Conservation (phyloP, 2,113 vertebrate species). For the Pedetes capensis region DNA sequence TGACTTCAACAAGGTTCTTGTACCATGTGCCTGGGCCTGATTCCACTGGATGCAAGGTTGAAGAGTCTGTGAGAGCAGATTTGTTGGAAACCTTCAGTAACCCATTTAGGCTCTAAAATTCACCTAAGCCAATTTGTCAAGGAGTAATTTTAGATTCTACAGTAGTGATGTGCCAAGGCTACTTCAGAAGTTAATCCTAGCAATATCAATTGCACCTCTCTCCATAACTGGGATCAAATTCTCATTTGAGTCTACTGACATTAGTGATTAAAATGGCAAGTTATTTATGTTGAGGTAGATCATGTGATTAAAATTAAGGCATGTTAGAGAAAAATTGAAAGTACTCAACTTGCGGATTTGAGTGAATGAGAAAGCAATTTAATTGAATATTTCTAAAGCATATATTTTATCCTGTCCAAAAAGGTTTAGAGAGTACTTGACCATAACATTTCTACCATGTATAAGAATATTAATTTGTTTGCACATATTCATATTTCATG, state of each 20-base stretch:
- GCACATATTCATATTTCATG: neutral
- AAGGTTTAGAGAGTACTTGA: neutral
- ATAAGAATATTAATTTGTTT: neutral
- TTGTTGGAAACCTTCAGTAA: neutral
- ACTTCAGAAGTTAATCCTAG: constrained; percentile 5
- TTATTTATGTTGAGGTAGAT: neutral
- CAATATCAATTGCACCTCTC: neutral
- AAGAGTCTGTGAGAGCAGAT: neutral
- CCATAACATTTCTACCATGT: neutral
- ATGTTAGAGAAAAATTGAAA: neutral
- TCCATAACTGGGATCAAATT: neutral
- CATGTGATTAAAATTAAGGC: neutral
- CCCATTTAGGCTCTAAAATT: neutral
- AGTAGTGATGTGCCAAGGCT: neutral
- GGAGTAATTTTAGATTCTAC: neutral
- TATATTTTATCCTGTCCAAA: neutral
- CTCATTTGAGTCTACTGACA: neutral
- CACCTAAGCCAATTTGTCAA: neutral
- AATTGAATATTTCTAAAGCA: neutral
- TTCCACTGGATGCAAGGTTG: neutral
- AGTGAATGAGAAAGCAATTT: neutral
- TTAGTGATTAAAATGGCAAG: neutral
- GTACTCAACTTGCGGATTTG: neutral
- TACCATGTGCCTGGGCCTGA: no score
- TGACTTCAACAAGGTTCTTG: neutral